Percentiles rank a stretch among this genome's conserved stretches.
Conservation (phyloP, 2,888 invertebrate genomes). For the Agelastica alni region DNA sequence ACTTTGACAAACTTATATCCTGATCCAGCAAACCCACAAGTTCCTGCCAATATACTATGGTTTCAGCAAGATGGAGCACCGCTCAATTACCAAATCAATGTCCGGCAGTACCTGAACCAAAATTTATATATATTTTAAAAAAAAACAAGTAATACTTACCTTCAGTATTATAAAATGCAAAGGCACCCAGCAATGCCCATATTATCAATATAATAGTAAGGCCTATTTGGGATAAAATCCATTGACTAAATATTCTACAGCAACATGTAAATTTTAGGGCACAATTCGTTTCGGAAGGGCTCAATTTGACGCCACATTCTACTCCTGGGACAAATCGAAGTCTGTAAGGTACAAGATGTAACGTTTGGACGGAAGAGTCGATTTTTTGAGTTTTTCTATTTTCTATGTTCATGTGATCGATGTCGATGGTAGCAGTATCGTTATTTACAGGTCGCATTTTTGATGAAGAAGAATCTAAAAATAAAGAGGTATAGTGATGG, state of each 20-base stretch:
- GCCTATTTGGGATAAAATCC: conserved; percentile 64
- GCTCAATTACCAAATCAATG: no score
- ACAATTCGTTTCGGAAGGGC: conserved; percentile 48
- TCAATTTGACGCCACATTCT: conserved; percentile 47
- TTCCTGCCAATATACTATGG: no score
- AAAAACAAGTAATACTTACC: conserved; percentile 52
- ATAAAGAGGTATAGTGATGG: no score
- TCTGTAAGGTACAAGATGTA: conserved; percentile 57
- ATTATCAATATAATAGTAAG: conserved; percentile 62
- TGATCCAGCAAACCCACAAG: no score
- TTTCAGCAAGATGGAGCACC: no score
- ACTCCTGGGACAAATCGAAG: conserved; percentile 63
- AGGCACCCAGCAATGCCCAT: conserved; percentile 68
- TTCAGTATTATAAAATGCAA: conserved; percentile 68
- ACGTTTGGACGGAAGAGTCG: conserved; percentile 58
- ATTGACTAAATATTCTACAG: conserved; percentile 59
- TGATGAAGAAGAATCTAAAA: conserved; percentile 31
- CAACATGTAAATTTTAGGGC: conserved; percentile 49
- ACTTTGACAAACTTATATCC: no score
- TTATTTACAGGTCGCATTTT: conserved; percentile 48
- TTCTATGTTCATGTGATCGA: conserved; percentile 52
- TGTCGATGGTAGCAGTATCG: conserved; percentile 47
- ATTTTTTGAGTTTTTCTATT: conserved; percentile 46
- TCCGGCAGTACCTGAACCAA: no score
- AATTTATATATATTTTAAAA: not conserved